phyloP scores from a whole-genome alignment of 35 echinoderm and acorn worm genomes.

The Acanthaster planci region DNA sequence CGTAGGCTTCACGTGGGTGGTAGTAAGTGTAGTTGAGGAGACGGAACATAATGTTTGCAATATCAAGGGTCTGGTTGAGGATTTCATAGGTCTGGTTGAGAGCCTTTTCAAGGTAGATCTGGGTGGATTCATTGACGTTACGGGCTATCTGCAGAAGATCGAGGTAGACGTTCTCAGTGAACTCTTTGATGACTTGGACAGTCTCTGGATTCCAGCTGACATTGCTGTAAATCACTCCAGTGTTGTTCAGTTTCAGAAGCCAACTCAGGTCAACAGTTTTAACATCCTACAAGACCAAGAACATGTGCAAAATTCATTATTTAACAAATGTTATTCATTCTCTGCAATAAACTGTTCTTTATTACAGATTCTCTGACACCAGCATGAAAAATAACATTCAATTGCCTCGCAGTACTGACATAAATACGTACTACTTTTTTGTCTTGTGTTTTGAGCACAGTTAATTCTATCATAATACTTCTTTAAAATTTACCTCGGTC shows the following conservation, averaged over 20 bases:
- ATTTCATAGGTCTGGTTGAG: constrained; percentile 61
- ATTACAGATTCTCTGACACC: too few species aligned
- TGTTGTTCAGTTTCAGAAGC: constrained; percentile 82
- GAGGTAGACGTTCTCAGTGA: constrained; percentile 35
- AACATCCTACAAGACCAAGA: constrained; percentile 43
- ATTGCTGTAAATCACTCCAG: constrained; percentile 93
- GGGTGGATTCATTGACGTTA: neutral
- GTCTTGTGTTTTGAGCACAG: too few species aligned
- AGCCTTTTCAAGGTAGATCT: constrained; percentile 40
- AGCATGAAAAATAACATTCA: too few species aligned
- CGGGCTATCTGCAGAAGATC: neutral
- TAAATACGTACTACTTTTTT: too few species aligned
- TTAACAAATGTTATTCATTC: too few species aligned
- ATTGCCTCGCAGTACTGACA: too few species aligned
- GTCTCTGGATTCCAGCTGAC: constrained; percentile 97
- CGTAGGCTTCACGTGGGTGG: constrained; percentile 55
- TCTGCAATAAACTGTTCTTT: too few species aligned
- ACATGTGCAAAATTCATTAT: too few species aligned
- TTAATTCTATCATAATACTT: neutral
- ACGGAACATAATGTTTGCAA: constrained; percentile 28
- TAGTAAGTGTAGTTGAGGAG: constrained; percentile 51
- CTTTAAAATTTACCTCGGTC: constrained; percentile 64
- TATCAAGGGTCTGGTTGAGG: constrained; percentile 46
- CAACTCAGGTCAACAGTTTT: constrained; percentile 76
- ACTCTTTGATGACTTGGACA: constrained; percentile 63